phyloP scores from a whole-genome alignment of 2,113 vertebrate genomes.

The Alectura lathami region DNA sequence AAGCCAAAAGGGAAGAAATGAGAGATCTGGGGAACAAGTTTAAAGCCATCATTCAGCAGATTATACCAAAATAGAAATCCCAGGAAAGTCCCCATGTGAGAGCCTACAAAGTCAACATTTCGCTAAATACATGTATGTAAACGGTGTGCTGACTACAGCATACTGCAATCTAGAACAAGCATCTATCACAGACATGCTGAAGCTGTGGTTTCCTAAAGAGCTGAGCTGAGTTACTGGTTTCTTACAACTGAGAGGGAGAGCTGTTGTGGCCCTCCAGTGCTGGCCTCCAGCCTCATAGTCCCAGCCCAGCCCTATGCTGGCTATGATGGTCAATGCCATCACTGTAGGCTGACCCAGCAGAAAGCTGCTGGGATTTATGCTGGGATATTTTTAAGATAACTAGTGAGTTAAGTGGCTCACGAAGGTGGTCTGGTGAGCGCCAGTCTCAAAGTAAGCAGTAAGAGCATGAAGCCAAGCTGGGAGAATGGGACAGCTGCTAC shows the following conservation, averaged over 20 bases:
- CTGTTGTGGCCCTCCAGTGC: background rate
- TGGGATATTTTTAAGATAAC: background rate
- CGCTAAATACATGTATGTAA: background rate
- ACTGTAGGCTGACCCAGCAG: background rate
- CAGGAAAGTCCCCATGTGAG: background rate
- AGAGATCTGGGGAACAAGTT: background rate
- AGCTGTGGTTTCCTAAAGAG: constrained; percentile 48
- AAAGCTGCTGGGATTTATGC: background rate
- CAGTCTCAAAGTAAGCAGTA: background rate
- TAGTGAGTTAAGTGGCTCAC: background rate
- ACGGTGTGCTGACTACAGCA: background rate
- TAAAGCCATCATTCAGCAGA: background rate
- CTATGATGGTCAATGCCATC: background rate
- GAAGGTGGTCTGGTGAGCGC: background rate
- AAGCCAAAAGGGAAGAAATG: background rate
- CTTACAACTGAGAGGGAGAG: background rate
- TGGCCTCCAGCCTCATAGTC: background rate
- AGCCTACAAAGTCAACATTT: background rate
- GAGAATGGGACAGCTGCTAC: background rate
- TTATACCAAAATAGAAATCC: background rate
- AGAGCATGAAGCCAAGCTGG: background rate
- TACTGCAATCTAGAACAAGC: background rate
- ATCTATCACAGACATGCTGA: background rate
- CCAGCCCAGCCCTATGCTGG: background rate
- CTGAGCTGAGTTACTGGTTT: background rate